Evolutionary conservation across 2,888 invertebrate species (phyloP).

Genomic region (Ellobium chinense): DNA sequence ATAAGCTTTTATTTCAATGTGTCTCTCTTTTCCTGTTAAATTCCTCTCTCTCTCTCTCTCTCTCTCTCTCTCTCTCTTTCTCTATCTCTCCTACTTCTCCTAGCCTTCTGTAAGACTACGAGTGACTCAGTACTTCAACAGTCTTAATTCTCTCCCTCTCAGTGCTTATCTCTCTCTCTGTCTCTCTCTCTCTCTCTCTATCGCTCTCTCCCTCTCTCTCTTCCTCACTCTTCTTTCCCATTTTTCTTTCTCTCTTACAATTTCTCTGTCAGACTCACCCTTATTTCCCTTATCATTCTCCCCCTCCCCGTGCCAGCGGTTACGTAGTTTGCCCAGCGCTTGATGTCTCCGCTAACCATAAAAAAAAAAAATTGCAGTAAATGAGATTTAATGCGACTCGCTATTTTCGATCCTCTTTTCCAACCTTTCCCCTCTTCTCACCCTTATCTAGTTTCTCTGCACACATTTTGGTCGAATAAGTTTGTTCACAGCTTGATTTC

Average conservation of each 20-base stretch:
- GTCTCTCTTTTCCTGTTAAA: no score
- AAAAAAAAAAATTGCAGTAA: no score
- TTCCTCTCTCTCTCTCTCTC: conserved; percentile 38
- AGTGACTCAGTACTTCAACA: conserved; percentile 6
- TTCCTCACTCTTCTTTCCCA: conserved; percentile 24
- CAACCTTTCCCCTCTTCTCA: not conserved
- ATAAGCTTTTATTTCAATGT: no score
- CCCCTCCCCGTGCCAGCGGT: not conserved
- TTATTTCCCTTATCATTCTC: not conserved
- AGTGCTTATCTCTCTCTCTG: not conserved
- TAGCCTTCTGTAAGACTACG: conserved; percentile 9
- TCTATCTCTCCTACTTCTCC: conserved; percentile 41
- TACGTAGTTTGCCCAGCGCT: no score
- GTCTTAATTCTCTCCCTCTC: conserved; percentile 2
- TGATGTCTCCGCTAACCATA: no score
- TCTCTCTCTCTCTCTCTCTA: conserved; percentile 26
- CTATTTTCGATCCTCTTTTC: no score
- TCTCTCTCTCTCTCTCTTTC: conserved; percentile 38
- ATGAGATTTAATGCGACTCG: no score
- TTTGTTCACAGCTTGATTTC: not conserved
- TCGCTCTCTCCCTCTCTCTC: conserved; percentile 33
- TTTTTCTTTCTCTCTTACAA: conserved; percentile 11
- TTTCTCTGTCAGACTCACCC: not conserved
- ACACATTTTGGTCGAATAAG: not conserved
- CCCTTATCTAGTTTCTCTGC: not conserved